Conservation (phyloP, 1,140 invertebrate species). For the Armadillidium nasatum region DNA sequence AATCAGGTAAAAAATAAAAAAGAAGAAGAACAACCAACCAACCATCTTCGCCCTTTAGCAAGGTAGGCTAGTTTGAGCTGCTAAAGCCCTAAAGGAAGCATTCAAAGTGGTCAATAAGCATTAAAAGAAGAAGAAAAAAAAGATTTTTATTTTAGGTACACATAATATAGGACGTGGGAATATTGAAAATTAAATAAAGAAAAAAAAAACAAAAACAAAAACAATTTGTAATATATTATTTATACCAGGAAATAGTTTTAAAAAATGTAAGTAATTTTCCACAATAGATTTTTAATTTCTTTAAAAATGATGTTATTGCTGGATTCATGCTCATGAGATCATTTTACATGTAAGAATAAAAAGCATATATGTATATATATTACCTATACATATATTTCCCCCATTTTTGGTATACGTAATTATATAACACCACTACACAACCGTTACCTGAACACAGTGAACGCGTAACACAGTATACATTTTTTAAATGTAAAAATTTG, state of each 20-base stretch:
- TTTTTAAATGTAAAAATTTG: not conserved
- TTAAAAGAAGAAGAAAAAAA: not conserved
- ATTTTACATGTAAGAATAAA: not conserved
- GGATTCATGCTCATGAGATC: too few species aligned
- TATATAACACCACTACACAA: not conserved
- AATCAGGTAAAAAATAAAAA: not conserved
- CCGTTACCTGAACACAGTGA: not conserved
- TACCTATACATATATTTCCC: not conserved
- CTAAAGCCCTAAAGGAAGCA: slow-evolving; percentile 2
- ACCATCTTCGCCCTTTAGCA: not conserved
- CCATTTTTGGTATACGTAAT: not conserved
- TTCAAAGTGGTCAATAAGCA: not conserved
- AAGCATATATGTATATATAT: not conserved
- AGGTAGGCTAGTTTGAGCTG: slow-evolving; percentile 8
- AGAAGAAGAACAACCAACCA: not conserved
- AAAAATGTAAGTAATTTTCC: not conserved
- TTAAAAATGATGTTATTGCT: not conserved
- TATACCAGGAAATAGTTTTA: not conserved
- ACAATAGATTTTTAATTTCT: not conserved
- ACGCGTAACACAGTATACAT: not conserved
- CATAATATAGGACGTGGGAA: not conserved
- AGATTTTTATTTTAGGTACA: too few species aligned
- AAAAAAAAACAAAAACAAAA: too few species aligned
- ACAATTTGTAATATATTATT: not conserved
- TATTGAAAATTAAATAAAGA: not conserved